Evolutionary conservation across 2,797 vertebrate species (phyloP).

Genomic region (Menidia menidia): DNA sequence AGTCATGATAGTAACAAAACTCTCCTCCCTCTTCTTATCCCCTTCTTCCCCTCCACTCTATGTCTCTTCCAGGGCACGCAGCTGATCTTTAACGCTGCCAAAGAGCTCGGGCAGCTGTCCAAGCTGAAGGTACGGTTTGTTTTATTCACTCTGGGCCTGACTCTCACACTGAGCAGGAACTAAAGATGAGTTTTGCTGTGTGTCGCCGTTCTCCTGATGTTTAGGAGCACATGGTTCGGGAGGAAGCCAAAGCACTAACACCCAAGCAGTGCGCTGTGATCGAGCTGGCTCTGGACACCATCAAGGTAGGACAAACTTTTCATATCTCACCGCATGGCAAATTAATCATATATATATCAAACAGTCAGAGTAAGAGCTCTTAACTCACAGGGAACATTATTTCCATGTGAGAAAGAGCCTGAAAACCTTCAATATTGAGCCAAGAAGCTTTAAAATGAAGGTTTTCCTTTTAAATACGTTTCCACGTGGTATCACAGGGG

Average conservation of each 20-base stretch:
- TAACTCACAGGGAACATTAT: too few relatives aligned
- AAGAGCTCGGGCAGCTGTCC: constrained; percentile 97
- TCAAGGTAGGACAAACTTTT: constrained; percentile 86
- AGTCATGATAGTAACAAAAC: constrained; percentile 37
- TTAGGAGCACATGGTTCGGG: constrained; percentile 98
- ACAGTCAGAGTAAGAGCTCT: too few relatives aligned
- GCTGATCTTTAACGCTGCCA: constrained; percentile 98
- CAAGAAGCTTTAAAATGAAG: too few relatives aligned
- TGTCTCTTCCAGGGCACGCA: constrained; percentile 90
- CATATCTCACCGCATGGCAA: background rate
- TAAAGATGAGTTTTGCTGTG: constrained; percentile 12
- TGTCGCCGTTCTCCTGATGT: constrained; percentile 2
- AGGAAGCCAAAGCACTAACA: constrained; percentile 95
- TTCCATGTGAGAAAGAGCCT: too few relatives aligned
- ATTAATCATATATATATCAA: too few relatives aligned
- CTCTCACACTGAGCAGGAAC: background rate
- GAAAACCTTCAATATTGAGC: too few relatives aligned
- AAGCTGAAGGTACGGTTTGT: constrained; percentile 91
- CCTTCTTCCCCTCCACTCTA: constrained; percentile 36
- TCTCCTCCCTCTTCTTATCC: constrained; percentile 30
- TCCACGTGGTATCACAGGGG: too few relatives aligned
- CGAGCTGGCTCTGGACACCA: constrained; percentile 96
- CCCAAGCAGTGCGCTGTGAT: constrained; percentile 98
- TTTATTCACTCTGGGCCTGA: background rate
- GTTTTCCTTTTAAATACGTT: too few relatives aligned